A percentile compares a stretch with the other conserved stretches of the same genome.
These are phyloP conservation scores for Nudaria mundana DNA, from an alignment of 2,888 invertebrate genomes.

Conservation along the genomic window DNA sequence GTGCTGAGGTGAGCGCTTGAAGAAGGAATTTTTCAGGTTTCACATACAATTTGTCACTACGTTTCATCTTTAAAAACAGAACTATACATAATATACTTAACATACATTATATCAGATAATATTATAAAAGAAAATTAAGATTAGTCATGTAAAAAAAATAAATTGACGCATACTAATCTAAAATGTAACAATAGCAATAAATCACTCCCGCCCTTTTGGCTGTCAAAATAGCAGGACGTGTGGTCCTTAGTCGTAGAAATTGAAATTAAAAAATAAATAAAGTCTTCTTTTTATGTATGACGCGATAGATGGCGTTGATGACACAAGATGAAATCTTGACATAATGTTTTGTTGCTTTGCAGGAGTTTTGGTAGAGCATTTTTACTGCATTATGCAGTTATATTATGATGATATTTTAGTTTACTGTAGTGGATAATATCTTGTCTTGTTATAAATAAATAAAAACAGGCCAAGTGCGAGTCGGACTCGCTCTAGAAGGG, in stretches of 20 bases:
- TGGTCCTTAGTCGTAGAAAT: not conserved
- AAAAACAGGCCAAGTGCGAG: no score
- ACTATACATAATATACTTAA: not conserved
- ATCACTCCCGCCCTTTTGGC: constrained; percentile 40
- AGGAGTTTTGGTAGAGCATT: no score
- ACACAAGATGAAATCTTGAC: no score
- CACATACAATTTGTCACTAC: constrained; percentile 19
- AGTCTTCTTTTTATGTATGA: constrained; percentile 2
- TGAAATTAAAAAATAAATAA: constrained; percentile 3
- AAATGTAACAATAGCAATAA: constrained; percentile 15
- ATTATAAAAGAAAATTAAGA: not conserved
- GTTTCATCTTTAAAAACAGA: constrained; percentile 14
- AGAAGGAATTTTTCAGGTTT: constrained; percentile 30
- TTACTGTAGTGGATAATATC: no score
- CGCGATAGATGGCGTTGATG: constrained; percentile 25
- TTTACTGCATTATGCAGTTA: no score
- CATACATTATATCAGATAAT: not conserved
- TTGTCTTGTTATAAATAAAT: no score
- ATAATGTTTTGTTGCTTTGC: no score
- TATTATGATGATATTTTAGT: no score
- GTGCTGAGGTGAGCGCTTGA: constrained; percentile 28
- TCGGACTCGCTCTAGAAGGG: no score
- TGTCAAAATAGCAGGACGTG: constrained; percentile 17
- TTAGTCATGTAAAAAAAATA: not conserved
- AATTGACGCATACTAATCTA: not conserved